Evolutionary conservation across 2,797 vertebrate species (phyloP).

Genomic region (Liparis tanakae): DNA sequence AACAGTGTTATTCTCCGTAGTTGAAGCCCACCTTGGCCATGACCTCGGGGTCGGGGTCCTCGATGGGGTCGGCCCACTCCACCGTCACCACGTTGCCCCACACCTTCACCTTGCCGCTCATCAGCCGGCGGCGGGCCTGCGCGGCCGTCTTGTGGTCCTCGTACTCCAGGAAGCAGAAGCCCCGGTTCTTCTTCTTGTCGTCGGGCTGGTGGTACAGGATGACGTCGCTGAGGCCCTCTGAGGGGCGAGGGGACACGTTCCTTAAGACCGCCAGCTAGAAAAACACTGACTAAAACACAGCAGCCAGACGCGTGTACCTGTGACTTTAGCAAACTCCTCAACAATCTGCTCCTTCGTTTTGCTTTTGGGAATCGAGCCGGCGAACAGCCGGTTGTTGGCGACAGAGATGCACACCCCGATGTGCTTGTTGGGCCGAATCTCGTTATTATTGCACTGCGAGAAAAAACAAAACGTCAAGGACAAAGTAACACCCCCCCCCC

Average conservation of each 20-base stretch:
- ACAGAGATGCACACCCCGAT: slow-evolving; percentile 98
- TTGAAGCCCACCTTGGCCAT: slow-evolving; percentile 91
- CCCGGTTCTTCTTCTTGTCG: slow-evolving; percentile 97
- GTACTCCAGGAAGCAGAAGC: slow-evolving; percentile 97
- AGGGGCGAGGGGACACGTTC: rapidly evolving
- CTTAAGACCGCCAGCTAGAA: not conserved
- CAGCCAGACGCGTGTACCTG: slow-evolving; percentile 81
- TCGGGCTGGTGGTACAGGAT: slow-evolving; percentile 97
- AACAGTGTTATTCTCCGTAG: too few relatives aligned
- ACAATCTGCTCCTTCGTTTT: slow-evolving; percentile 99
- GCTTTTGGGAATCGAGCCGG: slow-evolving; percentile 98
- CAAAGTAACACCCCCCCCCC: too few relatives aligned
- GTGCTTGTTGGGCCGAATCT: slow-evolving; percentile 98
- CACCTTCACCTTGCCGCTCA: slow-evolving; percentile 98
- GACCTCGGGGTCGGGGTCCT: slow-evolving; percentile 97
- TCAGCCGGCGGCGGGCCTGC: slow-evolving; percentile 93
- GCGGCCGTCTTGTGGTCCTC: slow-evolving; percentile 98
- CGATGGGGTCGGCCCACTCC: slow-evolving; percentile 98
- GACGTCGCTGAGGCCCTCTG: slow-evolving; percentile 97
- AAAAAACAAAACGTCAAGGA: not conserved
- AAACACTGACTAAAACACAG: too few relatives aligned
- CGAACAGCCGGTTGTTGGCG: slow-evolving; percentile 98
- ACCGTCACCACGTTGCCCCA: slow-evolving; percentile 98
- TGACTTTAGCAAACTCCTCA: slow-evolving; percentile 97
- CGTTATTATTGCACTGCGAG: slow-evolving; percentile 94